Evolutionary conservation across 2,888 invertebrate genomes (phyloP), one percentile per base, ranked within the genome.

Genomic region (Drosophila setosimentum): DNA sequence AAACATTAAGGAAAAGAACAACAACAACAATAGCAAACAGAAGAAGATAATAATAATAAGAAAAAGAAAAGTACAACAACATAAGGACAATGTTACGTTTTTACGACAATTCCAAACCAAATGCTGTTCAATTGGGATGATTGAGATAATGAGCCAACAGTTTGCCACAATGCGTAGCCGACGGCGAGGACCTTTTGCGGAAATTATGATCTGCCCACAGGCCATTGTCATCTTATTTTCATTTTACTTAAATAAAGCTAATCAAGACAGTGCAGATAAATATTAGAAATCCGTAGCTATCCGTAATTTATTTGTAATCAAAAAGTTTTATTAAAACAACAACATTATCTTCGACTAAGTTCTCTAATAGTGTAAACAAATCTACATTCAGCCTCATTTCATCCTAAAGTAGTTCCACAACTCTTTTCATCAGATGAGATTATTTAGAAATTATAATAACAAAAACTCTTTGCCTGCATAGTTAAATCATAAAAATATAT

Each of bases 101-200:
- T 91, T 89, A 91, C 68, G 88, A 78, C 78, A 80, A 67, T 84
- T 88, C 76, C 85, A 85, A 82, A 80, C 78, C 80, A 83, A 90
- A 85, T 85, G 81, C 75, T 74, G 75, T 82, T 76, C 84, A 78
- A 80, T 84, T 90, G 89, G 58, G 78, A 78, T 79, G 87, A 90
- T 87, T 90, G 77, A 73, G 87, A 87, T 87, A 89, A 87, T 87
- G 84, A 83, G 82, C 58, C 79, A 66, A 68, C 68, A 74, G 71
- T 70, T 50, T 24, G 51, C 24, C 33, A 58, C 51, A 77, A 67
- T 75, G 49, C 63, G 30, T 42, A 30, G 29, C 30, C 24, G 55
- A 53, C 33, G 24, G 33, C 49, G 59, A 55, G 73, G 78, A 78
- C 82, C 80, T 83, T 88, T 81, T 79, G 72, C 82, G 89, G 87